A percentile compares a stretch with the other conserved stretches of the same genome.
These are phyloP conservation scores for Hyphantria cunea DNA, from an alignment of 1,140 invertebrate genomes.

Conservation along the genomic window DNA sequence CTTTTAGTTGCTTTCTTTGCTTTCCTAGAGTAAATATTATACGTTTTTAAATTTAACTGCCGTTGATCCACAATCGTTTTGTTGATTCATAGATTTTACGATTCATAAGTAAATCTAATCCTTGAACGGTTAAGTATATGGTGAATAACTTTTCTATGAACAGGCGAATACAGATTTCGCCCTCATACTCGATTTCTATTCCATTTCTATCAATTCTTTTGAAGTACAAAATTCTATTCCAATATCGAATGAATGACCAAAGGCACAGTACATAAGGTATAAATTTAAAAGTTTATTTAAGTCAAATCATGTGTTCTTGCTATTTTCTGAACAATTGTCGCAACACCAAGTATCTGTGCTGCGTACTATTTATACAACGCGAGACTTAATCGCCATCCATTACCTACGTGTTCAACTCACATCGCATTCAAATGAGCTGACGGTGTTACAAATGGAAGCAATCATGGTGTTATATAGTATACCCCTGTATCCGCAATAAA, in stretches of 20 bases:
- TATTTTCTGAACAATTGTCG: constrained; percentile 39
- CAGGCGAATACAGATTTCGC: background rate
- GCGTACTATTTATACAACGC: constrained; percentile 40
- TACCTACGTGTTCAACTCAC: constrained; percentile 32
- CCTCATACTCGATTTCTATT: too few species aligned
- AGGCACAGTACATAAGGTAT: too few species aligned
- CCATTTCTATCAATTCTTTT: too few species aligned
- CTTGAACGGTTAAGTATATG: too few species aligned
- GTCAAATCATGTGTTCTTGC: constrained; percentile 37
- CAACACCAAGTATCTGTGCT: constrained; percentile 34
- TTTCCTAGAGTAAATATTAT: too few species aligned
- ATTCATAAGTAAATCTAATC: background rate
- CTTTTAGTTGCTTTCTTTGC: too few species aligned
- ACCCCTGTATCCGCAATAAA: constrained; percentile 2
- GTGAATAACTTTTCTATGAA: too few species aligned
- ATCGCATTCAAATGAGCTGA: constrained; percentile 40
- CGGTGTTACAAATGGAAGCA: constrained; percentile 27
- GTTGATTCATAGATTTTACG: constrained; percentile 8
- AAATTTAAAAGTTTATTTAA: background rate
- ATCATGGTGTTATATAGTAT: constrained; percentile 9
- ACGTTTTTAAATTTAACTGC: too few species aligned
- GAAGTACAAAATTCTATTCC: too few species aligned
- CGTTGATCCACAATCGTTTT: too few species aligned
- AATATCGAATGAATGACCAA: too few species aligned
- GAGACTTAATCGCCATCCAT: constrained; percentile 41